Percentiles rank a stretch among this genome's conserved stretches.
phyloP scores from a whole-genome alignment of 92 coral and sea anemone species.

The Epizoanthus ramosus region DNA sequence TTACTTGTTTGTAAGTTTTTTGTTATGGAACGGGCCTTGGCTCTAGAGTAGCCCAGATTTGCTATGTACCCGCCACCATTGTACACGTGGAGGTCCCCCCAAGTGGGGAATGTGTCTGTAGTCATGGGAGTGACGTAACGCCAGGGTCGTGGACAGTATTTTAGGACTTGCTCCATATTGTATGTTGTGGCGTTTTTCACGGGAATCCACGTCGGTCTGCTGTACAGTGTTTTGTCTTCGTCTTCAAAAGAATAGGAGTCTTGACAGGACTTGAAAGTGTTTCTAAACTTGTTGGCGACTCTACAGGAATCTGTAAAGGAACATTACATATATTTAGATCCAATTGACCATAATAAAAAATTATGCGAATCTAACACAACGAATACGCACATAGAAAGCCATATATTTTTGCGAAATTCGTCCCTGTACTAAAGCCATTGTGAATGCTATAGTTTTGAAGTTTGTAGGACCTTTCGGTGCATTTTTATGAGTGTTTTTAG shows the following conservation, averaged over 20 bases:
- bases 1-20: not conserved
- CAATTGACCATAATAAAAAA: no score
- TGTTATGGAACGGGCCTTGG: not conserved
- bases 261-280: not conserved
- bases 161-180: not conserved
- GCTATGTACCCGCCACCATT: conserved; percentile 19
- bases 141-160: conserved; percentile 21
- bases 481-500: no score
- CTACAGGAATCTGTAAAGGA: not conserved
- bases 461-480: no score
- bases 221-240: conserved; percentile 9
- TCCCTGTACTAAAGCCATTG: no score
- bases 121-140: not conserved
- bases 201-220: conserved; percentile 11
- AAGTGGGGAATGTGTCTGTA: not conserved
- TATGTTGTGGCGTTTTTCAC: not conserved
- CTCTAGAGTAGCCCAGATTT: conserved; percentile 9
- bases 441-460: no score
- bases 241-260: conserved; percentile 2
- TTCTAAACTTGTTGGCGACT: not conserved
- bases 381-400: no score
- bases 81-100: conserved; percentile 2
- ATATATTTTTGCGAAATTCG: no score
- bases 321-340: no score
- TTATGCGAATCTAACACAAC: no score